phyloP scores from a whole-genome alignment of 2,797 vertebrate genomes.

The Alosa sapidissima region DNA sequence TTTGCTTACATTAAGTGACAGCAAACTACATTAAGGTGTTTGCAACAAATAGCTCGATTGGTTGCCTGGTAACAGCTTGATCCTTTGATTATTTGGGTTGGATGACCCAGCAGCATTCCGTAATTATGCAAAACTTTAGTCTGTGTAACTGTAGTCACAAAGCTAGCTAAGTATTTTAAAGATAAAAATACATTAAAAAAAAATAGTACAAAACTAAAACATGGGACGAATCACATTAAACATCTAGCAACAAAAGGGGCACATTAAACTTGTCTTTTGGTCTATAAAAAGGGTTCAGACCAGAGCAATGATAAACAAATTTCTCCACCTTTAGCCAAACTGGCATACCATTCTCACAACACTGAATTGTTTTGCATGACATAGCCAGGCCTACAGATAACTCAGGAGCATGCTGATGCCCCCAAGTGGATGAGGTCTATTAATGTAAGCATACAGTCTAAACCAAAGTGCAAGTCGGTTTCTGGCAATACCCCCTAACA shows the following conservation, averaged over 20 bases:
- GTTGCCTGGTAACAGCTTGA: too few relatives aligned
- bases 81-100: too few relatives aligned
- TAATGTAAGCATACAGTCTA: neutral
- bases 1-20: too few relatives aligned
- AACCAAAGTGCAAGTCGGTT: neutral
- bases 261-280: too few relatives aligned
- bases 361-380: neutral
- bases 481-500: neutral
- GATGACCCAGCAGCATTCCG: too few relatives aligned
- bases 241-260: too few relatives aligned
- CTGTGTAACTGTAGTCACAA: too few relatives aligned
- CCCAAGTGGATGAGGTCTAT: neutral
- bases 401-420: neutral
- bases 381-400: neutral
- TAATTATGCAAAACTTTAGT: too few relatives aligned
- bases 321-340: neutral
- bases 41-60: too few relatives aligned
- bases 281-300: neutral
- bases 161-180: too few relatives aligned
- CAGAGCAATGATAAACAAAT: neutral
- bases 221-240: neutral
- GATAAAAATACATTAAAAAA: neutral
- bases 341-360: neutral
- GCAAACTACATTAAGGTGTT: too few relatives aligned
- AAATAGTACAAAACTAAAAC: neutral